A percentile compares a stretch with the other conserved stretches of the same genome.
Conservation (phyloP, 2,113 vertebrate species). For the Rattus rattus region DNA sequence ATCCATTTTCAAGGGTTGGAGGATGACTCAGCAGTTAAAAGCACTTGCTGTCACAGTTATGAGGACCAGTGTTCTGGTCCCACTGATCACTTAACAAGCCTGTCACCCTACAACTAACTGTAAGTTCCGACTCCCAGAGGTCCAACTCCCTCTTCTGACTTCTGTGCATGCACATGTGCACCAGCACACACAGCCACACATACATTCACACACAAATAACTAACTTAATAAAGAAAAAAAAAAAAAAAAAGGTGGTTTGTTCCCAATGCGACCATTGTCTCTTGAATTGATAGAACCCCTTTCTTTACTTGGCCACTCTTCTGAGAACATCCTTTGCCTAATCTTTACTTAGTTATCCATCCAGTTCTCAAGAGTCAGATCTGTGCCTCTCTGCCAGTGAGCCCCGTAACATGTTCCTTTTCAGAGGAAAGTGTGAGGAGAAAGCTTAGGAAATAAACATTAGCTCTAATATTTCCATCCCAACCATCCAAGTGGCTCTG, state of each 20-base stretch:
- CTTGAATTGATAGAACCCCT: background rate
- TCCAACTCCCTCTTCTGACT: background rate
- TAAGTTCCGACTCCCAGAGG: background rate
- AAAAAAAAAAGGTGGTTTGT: background rate
- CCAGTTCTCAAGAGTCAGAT: background rate
- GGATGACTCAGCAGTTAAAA: background rate
- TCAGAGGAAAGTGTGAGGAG: background rate
- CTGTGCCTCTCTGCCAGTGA: background rate
- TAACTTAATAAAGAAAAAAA: background rate
- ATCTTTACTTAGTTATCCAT: background rate
- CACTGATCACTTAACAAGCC: background rate
- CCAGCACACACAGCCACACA: background rate
- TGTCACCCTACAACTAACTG: background rate
- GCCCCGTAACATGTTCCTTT: background rate
- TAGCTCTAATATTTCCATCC: background rate
- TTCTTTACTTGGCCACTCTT: background rate
- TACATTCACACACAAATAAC: background rate
- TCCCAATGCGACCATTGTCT: background rate
- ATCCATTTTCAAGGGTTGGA: background rate
- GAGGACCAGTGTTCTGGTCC: background rate
- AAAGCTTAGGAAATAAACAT: conserved; percentile 30
- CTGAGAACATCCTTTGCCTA: background rate
- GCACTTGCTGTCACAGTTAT: background rate
- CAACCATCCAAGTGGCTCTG: background rate
- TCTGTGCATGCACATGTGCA: background rate